phyloP scores from a whole-genome alignment of 1,140 invertebrate genomes.

The Micrasema minimum region DNA sequence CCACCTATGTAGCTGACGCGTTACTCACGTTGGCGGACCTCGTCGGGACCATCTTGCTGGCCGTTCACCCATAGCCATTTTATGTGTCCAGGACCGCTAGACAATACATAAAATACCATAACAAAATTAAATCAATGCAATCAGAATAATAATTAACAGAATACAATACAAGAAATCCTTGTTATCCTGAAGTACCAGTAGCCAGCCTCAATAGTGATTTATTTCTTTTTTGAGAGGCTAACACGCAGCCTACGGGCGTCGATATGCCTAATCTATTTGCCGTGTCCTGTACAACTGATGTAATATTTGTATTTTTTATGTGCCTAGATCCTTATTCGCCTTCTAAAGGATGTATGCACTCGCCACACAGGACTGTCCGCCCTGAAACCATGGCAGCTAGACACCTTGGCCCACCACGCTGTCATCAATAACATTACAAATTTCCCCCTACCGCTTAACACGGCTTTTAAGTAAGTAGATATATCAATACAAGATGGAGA shows the following conservation, averaged over 20 bases:
- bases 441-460: constrained; percentile 91
- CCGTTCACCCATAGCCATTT: too few relatives aligned
- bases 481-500: not conserved
- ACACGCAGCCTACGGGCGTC: constrained; percentile 87
- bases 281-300: constrained; percentile 97
- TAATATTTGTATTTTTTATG: constrained; percentile 97
- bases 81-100: too few relatives aligned
- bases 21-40: too few relatives aligned
- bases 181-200: too few relatives aligned
- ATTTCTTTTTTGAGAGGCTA: too few relatives aligned
- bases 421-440: constrained; percentile 96
- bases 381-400: constrained; percentile 95
- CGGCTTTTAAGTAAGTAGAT: constrained; percentile 74
- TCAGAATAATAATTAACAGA: too few relatives aligned
- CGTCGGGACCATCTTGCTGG: too few relatives aligned
- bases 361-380: constrained; percentile 91
- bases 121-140: too few relatives aligned
- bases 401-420: constrained; percentile 94
- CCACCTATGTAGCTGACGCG: too few relatives aligned
- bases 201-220: too few relatives aligned
- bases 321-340: constrained; percentile 81
- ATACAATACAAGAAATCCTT: too few relatives aligned
- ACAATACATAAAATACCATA: too few relatives aligned
- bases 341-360: constrained; percentile 89
- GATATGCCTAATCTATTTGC: constrained; percentile 89